Conservation (phyloP, 2,113 vertebrate species). For the Nyctereutes procyonoides region DNA sequence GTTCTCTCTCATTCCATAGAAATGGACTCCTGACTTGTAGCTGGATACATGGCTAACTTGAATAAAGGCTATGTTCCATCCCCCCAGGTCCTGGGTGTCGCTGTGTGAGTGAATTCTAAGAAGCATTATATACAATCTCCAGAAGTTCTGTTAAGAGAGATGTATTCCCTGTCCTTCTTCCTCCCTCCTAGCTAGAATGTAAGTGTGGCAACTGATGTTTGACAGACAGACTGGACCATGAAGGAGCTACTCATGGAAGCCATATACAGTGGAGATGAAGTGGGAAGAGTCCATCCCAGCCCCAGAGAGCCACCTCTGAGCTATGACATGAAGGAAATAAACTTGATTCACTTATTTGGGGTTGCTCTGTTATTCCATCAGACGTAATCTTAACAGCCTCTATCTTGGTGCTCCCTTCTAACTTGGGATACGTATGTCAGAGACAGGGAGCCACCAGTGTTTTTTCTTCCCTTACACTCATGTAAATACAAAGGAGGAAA, state of each 20-base stretch:
- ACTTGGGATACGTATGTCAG: neutral
- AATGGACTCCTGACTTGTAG: neutral
- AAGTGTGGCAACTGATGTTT: neutral
- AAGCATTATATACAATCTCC: neutral
- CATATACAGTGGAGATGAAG: neutral
- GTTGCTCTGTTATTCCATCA: neutral
- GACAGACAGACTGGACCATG: neutral
- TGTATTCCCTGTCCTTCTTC: neutral
- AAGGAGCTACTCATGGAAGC: neutral
- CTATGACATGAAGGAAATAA: neutral
- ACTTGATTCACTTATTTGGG: neutral
- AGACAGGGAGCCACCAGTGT: neutral
- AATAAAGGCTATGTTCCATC: neutral
- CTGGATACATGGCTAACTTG: neutral
- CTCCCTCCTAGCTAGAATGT: neutral
- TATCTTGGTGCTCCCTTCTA: neutral
- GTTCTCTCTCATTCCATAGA: neutral
- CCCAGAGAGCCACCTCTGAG: neutral
- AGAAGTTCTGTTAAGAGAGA: neutral
- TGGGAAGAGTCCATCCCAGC: neutral
- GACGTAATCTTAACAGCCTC: neutral
- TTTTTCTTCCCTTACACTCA: conserved; percentile 49
- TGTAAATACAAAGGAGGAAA: neutral
- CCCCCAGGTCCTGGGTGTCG: neutral
- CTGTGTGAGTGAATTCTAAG: neutral